Conservation (phyloP, 1,140 invertebrate species). For the Drosophila tsacasi region DNA sequence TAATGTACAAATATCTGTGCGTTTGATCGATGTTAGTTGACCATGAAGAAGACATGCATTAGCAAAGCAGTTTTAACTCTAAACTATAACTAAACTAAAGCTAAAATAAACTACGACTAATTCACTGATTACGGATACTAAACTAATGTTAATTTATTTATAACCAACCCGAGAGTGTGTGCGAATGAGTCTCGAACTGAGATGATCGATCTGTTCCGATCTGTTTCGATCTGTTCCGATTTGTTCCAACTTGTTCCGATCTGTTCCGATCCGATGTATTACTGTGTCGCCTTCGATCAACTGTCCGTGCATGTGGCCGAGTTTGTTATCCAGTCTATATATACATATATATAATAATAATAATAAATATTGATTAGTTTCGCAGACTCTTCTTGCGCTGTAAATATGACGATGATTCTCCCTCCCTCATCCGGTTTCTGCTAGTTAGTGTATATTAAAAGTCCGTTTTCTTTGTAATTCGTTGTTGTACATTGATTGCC, state of each 20-base stretch:
- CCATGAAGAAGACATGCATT: conserved; percentile 75
- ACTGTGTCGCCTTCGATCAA: conserved; percentile 1
- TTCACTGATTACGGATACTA: conserved; percentile 47
- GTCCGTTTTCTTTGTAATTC: conserved; percentile 60
- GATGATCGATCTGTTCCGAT: conserved; percentile 1
- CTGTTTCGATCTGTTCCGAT: not conserved
- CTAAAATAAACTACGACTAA: conserved; percentile 43
- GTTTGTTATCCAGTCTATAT: conserved; percentile 66
- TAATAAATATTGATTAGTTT: conserved; percentile 37
- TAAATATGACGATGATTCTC: conserved; percentile 52
- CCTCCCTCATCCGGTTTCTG: conserved; percentile 20
- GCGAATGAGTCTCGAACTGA: conserved; percentile 45
- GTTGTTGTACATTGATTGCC: conserved; percentile 73
- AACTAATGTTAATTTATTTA: conserved; percentile 76
- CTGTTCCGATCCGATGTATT: conserved; percentile 41
- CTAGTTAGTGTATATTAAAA: conserved; percentile 40
- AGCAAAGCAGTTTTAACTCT: conserved; percentile 38
- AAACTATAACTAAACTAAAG: conserved; percentile 29
- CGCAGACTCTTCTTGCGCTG: conserved; percentile 32
- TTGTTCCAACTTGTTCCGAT: no score
- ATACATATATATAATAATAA: conserved; percentile 7
- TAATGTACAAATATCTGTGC: conserved; percentile 74
- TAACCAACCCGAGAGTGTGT: conserved; percentile 48
- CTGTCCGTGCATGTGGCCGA: conserved; percentile 57
- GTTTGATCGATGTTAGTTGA: conserved; percentile 68